Conservation (phyloP, 2,797 vertebrate species). For the Argyrosomus regius region DNA sequence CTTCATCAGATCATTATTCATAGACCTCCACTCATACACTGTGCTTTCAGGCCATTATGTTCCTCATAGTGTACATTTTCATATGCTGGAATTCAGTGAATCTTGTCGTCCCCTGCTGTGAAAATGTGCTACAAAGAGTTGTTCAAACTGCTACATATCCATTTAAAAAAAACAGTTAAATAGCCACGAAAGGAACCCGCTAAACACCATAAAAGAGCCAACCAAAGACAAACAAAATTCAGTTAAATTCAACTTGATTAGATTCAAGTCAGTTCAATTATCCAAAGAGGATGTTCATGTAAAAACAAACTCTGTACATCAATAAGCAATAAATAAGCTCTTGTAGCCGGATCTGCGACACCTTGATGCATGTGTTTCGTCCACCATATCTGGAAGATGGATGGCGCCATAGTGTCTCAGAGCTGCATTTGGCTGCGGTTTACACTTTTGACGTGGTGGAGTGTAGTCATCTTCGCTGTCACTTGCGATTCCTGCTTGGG, state of each 20-base stretch:
- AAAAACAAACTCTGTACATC: not conserved
- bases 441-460: too few relatives aligned
- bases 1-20: constrained; percentile 37
- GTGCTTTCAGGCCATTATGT: constrained; percentile 15
- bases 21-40: constrained; percentile 15
- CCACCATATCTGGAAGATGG: too few relatives aligned
- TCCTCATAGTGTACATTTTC: constrained; percentile 14
- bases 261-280: not conserved
- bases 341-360: too few relatives aligned
- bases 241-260: not conserved
- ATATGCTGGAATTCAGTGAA: constrained; percentile 4
- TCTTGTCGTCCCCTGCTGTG: constrained; percentile 16
- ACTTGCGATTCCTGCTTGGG: too few relatives aligned
- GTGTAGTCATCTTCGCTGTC: too few relatives aligned
- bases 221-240: not conserved
- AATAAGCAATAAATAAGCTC: not conserved
- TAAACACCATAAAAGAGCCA: not conserved
- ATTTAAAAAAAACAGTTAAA: constrained; percentile 16
- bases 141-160: not conserved
- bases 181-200: not conserved
- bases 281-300: not conserved
- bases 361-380: too few relatives aligned
- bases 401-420: too few relatives aligned
- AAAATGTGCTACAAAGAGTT: constrained; percentile 11
- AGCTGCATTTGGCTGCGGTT: too few relatives aligned